Evolutionary conservation across 2,888 invertebrate species (phyloP).

Genomic region (Marronus borbonicus): DNA sequence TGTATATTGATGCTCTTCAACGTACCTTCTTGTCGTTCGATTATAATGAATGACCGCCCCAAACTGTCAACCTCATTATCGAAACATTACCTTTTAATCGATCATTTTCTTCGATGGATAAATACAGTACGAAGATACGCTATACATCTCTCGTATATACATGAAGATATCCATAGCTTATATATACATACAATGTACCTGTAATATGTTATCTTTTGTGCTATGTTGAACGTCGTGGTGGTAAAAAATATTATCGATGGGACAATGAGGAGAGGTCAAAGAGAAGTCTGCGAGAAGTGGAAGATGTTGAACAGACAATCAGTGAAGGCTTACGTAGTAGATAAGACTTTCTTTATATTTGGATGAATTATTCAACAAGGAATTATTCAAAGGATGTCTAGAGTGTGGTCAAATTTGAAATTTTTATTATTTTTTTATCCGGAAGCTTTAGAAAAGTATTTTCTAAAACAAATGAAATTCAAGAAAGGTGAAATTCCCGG

Average conservation of each 20-base stretch:
- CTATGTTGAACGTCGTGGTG: not conserved
- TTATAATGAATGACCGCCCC: slow-evolving; percentile 5
- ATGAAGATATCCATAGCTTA: not conserved
- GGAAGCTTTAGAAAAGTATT: too few relatives aligned
- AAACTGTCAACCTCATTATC: slow-evolving; percentile 41
- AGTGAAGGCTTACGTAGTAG: too few relatives aligned
- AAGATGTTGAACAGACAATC: too few relatives aligned
- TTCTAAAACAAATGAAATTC: too few relatives aligned
- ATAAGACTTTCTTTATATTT: too few relatives aligned
- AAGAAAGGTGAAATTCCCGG: too few relatives aligned
- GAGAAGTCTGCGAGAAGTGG: too few relatives aligned
- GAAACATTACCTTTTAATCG: slow-evolving; percentile 21
- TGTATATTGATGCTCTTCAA: not conserved
- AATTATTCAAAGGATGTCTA: too few relatives aligned
- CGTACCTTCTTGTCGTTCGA: slow-evolving; percentile 13
- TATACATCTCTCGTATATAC: not conserved
- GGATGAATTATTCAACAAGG: too few relatives aligned
- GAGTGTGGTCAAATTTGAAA: too few relatives aligned
- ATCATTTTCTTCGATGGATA: slow-evolving; percentile 29
- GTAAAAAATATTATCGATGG: not conserved
- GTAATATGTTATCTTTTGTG: too few relatives aligned
- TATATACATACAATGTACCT: not conserved
- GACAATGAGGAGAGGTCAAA: not conserved
- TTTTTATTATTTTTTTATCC: too few relatives aligned
- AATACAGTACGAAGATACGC: not conserved